These are phyloP conservation scores for Ramphastos sulfuratus DNA, from an alignment of 2,113 vertebrate species.

Conservation along the genomic window DNA sequence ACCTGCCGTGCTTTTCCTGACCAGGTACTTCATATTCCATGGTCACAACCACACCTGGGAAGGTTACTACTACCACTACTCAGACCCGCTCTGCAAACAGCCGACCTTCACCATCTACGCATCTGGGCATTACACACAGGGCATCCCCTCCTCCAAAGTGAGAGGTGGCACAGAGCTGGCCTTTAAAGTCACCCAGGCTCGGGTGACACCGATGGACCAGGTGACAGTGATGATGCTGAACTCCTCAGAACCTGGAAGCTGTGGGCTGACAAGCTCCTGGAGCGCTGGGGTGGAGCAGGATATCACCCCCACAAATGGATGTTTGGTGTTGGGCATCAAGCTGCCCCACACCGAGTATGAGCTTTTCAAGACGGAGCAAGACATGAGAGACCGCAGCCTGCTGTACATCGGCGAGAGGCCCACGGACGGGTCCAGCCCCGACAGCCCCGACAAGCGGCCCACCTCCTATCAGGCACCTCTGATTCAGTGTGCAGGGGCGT, in stretches of 20 bases:
- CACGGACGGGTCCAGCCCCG: conserved; percentile 86
- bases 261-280: conserved; percentile 79
- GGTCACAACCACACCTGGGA: conserved; percentile 81
- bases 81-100: conserved; percentile 82
- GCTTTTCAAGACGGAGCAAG: conserved; percentile 85
- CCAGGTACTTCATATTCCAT: conserved; percentile 83
- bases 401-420: conserved; percentile 87
- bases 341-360: conserved; percentile 91
- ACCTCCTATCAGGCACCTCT: conserved; percentile 90
- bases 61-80: conserved; percentile 86
- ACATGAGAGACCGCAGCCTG: conserved; percentile 75
- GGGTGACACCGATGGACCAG: conserved; percentile 78
- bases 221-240: conserved; percentile 79
- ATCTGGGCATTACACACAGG: conserved; percentile 79
- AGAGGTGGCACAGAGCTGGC: conserved; percentile 80
- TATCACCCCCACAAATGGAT: conserved; percentile 84
- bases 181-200: conserved; percentile 83
- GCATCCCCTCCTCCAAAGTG: conserved; percentile 76
- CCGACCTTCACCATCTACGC: conserved; percentile 87
- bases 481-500: conserved; percentile 73
- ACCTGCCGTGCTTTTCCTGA: conserved; percentile 88
- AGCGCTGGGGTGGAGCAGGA: conserved; percentile 81
- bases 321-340: conserved; percentile 82
- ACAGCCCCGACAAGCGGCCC: conserved; percentile 80
- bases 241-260: conserved; percentile 76